These are phyloP conservation scores for Akabosia matsudoensis DNA, from an alignment of 1,140 invertebrate genomes.

Conservation along the genomic window DNA sequence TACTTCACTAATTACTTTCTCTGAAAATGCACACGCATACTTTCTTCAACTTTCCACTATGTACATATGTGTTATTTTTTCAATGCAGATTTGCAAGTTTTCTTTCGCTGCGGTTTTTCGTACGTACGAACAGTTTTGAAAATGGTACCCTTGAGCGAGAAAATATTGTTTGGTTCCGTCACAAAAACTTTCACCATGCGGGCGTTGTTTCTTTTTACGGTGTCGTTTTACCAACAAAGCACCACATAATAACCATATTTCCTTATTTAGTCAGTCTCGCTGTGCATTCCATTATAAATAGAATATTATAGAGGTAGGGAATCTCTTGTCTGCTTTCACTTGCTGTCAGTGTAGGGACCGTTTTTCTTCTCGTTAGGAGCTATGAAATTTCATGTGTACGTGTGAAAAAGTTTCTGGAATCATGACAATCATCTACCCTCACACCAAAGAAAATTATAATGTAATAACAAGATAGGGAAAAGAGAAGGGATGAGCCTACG, in stretches of 20 bases:
- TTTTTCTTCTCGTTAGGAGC: constrained; percentile 1
- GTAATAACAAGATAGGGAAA: neutral
- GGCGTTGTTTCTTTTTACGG: too few species aligned
- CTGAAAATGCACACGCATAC: neutral
- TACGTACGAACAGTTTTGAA: neutral
- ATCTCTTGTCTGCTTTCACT: constrained; percentile 13
- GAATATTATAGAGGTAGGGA: neutral
- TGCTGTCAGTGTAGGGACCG: neutral
- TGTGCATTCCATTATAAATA: constrained; percentile 24
- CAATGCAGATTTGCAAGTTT: neutral
- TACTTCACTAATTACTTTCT: neutral
- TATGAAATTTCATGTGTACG: too few species aligned
- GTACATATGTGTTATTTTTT: neutral
- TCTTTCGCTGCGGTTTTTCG: neutral
- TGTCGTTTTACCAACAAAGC: neutral
- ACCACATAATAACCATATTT: constrained; percentile 23
- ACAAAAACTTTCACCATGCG: too few species aligned
- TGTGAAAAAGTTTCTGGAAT: too few species aligned
- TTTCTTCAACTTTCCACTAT: neutral
- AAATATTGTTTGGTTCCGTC: neutral
- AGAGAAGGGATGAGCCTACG: too few species aligned
- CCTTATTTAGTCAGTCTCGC: constrained; percentile 9
- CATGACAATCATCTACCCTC: too few species aligned
- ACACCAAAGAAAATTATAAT: too few species aligned
- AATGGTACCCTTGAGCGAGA: constrained; percentile 22